Conservation (phyloP, 1,140 invertebrate genomes). For the Drosophila asahinai region DNA sequence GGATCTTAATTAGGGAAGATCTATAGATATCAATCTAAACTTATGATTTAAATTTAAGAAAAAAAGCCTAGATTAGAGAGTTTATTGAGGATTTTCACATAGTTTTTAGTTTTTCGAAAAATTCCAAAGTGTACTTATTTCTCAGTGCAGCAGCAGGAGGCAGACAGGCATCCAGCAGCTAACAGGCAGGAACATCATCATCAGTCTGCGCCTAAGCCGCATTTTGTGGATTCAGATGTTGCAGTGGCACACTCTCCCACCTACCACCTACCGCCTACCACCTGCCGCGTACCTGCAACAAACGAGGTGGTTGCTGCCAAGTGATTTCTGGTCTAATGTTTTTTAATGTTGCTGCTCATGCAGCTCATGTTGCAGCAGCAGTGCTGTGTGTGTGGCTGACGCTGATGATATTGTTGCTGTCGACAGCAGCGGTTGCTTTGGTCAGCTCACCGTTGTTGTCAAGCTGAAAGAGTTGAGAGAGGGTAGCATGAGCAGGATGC, state of each 20-base stretch:
- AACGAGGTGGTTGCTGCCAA: constrained; percentile 79
- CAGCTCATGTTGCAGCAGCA: constrained; percentile 70
- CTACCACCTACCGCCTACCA: constrained; percentile 6
- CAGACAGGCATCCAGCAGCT: constrained; percentile 30
- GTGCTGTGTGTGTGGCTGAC: constrained; percentile 22
- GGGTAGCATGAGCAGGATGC: constrained; percentile 18
- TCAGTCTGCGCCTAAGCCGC: constrained; percentile 76
- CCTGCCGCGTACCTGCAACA: constrained; percentile 54
- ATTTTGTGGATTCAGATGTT: constrained; percentile 79
- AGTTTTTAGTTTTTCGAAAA: too few species aligned
- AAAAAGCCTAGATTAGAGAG: too few species aligned
- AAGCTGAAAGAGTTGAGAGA: constrained; percentile 53
- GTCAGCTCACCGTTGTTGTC: constrained; percentile 72
- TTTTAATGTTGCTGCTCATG: constrained; percentile 82
- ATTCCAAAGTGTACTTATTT: background rate
- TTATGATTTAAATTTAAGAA: too few species aligned
- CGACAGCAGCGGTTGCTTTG: constrained; percentile 80
- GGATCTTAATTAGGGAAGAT: too few species aligned
- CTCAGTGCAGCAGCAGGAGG: constrained; percentile 9
- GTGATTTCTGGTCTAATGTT: constrained; percentile 83
- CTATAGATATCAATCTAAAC: too few species aligned
- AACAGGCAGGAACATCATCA: constrained; percentile 68
- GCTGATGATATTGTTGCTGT: constrained; percentile 82
- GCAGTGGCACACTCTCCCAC: constrained; percentile 26
- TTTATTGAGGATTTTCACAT: too few species aligned